These are phyloP conservation scores for Labrus mixtus DNA, from an alignment of 2,113 vertebrate species.

Conservation along the genomic window DNA sequence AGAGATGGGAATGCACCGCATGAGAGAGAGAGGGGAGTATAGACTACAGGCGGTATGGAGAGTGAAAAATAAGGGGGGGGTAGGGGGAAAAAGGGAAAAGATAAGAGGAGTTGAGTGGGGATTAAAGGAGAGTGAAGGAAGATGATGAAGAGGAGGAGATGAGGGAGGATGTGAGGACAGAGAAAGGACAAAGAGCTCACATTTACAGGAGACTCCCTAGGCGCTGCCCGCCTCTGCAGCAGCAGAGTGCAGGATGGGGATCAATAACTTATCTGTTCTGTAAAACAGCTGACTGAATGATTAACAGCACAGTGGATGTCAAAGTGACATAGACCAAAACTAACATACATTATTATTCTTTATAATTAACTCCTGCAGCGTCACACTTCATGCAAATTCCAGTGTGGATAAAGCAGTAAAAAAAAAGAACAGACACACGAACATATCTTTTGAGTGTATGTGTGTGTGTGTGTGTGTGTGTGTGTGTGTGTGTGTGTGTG, in stretches of 20 bases:
- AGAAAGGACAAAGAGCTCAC: constrained; percentile 51
- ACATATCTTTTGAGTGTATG: no score
- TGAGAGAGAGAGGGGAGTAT: constrained; percentile 38
- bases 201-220: constrained; percentile 38
- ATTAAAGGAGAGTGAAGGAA: constrained; percentile 6
- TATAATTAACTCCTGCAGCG: not conserved
- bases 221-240: constrained; percentile 54
- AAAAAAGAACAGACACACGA: no score
- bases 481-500: no score
- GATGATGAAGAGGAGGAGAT: not conserved
- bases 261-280: constrained; percentile 32
- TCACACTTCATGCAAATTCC: not conserved
- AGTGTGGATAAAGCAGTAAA: not conserved
- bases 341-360: not conserved
- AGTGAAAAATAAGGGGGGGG: not conserved
- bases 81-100: not conserved
- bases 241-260: constrained; percentile 10
- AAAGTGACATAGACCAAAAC: not conserved
- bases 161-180: constrained; percentile 21
- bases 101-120: constrained; percentile 6
- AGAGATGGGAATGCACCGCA: constrained; percentile 81
- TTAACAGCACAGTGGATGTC: not conserved
- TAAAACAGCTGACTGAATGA: constrained; percentile 16
- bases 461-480: no score
- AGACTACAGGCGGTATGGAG: not conserved